These are phyloP conservation scores for Scopus umbretta DNA, from an alignment of 2,113 vertebrate genomes.

Conservation along the genomic window DNA sequence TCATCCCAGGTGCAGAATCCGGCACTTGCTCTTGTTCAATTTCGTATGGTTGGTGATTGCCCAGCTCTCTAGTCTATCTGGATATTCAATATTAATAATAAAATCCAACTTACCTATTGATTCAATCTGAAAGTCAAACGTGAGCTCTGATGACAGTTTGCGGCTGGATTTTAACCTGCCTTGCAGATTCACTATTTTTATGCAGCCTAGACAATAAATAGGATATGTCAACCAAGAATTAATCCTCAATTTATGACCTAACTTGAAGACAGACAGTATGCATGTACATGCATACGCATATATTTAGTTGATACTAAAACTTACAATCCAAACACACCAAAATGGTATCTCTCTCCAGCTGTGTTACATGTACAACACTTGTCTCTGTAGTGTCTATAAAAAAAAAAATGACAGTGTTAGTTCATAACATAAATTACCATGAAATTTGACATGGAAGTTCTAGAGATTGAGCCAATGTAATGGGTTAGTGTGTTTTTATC, in stretches of 20 bases:
- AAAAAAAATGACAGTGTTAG: conserved; percentile 37
- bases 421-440: not conserved
- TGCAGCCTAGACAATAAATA: conserved; percentile 81
- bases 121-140: conserved; percentile 98
- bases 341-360: conserved; percentile 96
- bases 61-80: not conserved
- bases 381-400: conserved; percentile 89
- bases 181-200: conserved; percentile 97
- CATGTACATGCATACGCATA: not conserved
- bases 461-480: not conserved
- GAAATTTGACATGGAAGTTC: not conserved
- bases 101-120: conserved; percentile 82
- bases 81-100: not conserved
- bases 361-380: conserved; percentile 93
- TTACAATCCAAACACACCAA: conserved; percentile 96
- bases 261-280: not conserved
- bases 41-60: rapidly evolving
- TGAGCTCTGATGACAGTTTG: conserved; percentile 93
- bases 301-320: conserved; percentile 55
- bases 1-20: not conserved
- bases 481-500: not conserved
- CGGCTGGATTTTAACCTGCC: conserved; percentile 96
- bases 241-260: not conserved
- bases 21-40: not conserved
- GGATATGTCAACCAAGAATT: not conserved